Evolutionary conservation across 2,888 invertebrate species (phyloP), one percentile per base, ranked within the genome.

Genomic region (Pollenia labialis): DNA sequence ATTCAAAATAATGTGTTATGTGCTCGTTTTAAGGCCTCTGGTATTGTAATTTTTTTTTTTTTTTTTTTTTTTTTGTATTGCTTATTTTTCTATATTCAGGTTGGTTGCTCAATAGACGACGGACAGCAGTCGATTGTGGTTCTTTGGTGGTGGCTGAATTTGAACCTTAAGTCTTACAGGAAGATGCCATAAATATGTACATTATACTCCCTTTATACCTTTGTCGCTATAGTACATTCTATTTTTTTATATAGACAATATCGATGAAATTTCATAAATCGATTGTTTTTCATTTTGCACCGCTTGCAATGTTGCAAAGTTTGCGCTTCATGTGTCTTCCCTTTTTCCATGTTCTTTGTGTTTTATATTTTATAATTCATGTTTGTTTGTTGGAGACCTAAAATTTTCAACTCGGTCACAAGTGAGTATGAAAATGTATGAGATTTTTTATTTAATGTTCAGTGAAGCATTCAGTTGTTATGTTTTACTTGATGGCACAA

Each of bases 401-500:
- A 32, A 23, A 42, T 10, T 18, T 56, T 56, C 4, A 9, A 6
- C 11, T 16, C 32, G 32, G 40, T 16, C 50, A 50, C 50, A 66
- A 12, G 48, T 48, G 10, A 23, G 72, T 69, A 44, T 54, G 79
- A 60, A 56, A 69, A 72, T 72, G 56, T 44, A 71, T 71, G 40
- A 60, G 68, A 69, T 58, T 72, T 66, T 58, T 12, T 48, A 66
- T 32, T 32, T 81, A 50, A 71, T 83, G 87, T 48, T 74, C 84
- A 84, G 50, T 79, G 84, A 84, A 60, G 84, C 84, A 84, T 84
- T 79, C 84, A 79, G 66, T 60, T 84, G 84, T 84, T 79, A 74
- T 84, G 72, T 84, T 84, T 79, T 79, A 74, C 84, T 84, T 79
- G 79, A 84, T 79, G 79, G 84, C 79, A 84, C 79, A 77, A 60